These are phyloP conservation scores for Hippocampus zosterae DNA, from an alignment of 2,113 vertebrate species.

Conservation along the genomic window DNA sequence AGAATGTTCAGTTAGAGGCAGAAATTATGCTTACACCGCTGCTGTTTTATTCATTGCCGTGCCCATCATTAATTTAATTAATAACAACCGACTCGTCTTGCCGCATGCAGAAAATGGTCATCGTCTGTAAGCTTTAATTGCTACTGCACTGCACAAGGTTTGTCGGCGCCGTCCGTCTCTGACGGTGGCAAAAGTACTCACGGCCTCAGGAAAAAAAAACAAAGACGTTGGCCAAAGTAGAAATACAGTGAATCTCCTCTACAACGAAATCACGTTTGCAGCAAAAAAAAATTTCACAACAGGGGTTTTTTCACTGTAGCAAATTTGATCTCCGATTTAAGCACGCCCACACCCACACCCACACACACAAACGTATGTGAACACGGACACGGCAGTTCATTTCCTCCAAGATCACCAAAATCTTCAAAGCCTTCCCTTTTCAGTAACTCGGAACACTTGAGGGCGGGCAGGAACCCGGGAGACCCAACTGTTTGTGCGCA, in stretches of 20 bases:
- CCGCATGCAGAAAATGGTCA: neutral
- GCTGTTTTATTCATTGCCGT: constrained; percentile 13
- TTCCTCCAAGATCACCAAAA: neutral
- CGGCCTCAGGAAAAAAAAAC: neutral
- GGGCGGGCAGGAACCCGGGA: neutral
- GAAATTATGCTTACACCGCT: constrained; percentile 10
- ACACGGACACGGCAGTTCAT: neutral
- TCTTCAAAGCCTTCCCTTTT: neutral
- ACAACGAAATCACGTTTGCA: too few species aligned
- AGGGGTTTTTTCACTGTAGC: too few species aligned
- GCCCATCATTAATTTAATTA: constrained; percentile 7
- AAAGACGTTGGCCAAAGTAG: neutral
- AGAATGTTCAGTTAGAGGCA: constrained; percentile 9
- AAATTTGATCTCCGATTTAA: too few species aligned
- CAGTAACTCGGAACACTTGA: neutral
- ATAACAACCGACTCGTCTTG: neutral
- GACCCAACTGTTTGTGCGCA: neutral
- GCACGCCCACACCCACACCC: too few species aligned
- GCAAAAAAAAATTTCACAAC: too few species aligned
- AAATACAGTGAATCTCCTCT: too few species aligned
- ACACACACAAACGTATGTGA: too few species aligned
- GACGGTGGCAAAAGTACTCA: neutral
- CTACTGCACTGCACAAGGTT: neutral
- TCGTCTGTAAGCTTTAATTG: neutral
- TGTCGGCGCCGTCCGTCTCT: neutral